These are phyloP conservation scores for Drosophila obscura DNA, from an alignment of 1,140 invertebrate species.

Conservation along the genomic window DNA sequence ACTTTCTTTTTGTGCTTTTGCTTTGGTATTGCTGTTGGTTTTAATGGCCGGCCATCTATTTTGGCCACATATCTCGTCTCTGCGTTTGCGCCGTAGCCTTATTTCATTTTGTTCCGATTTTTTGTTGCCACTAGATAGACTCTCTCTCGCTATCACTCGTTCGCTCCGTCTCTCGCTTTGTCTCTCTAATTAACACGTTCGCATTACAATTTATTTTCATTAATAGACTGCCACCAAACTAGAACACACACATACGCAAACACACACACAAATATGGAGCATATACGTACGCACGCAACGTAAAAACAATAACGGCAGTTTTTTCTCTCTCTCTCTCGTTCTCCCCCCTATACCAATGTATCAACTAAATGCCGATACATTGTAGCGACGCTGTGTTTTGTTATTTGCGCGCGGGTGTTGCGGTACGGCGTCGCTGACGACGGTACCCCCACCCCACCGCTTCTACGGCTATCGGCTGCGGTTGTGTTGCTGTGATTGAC, in stretches of 20 bases:
- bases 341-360: conserved; percentile 8
- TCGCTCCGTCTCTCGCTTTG: neutral
- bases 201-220: conserved; percentile 72
- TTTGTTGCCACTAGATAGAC: conserved; percentile 1
- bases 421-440: conserved; percentile 7
- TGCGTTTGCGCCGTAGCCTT: conserved; percentile 17
- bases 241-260: conserved; percentile 41
- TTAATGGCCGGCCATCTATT: conserved; percentile 16
- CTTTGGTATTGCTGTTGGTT: conserved; percentile 16
- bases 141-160: neutral
- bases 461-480: neutral
- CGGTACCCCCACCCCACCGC: too few species aligned
- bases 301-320: conserved; percentile 61
- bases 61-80: conserved; percentile 26
- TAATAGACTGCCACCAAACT: conserved; percentile 58
- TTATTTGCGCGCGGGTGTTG: conserved; percentile 72
- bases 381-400: conserved; percentile 58
- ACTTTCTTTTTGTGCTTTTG: conserved; percentile 41
- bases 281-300: conserved; percentile 45
- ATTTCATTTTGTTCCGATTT: conserved; percentile 40
- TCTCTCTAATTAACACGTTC: conserved; percentile 68
- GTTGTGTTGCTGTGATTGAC: conserved; percentile 50
- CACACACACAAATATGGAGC: neutral
- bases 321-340: conserved; percentile 2
- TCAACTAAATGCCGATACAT: conserved; percentile 63